Conservation (phyloP, 1,140 invertebrate genomes). For the Tenebrio molitor region DNA sequence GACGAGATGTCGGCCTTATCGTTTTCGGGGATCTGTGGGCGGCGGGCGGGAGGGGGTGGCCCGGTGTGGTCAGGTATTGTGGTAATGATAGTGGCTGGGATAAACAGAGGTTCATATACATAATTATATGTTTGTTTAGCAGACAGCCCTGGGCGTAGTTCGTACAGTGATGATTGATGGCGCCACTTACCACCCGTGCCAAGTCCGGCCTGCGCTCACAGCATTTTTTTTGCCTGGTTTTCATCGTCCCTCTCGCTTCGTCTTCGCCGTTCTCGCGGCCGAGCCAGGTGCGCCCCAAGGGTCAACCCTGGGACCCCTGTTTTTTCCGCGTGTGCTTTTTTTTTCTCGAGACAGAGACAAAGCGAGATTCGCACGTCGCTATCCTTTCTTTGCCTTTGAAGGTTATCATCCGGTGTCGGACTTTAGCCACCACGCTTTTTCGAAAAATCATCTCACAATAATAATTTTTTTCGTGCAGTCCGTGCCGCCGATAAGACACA, state of each 20-base stretch:
- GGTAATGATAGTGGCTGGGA: slow-evolving; percentile 56
- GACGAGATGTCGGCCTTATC: slow-evolving; percentile 39
- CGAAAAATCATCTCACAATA: too few species aligned
- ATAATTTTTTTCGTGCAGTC: too few species aligned
- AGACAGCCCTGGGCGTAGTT: slow-evolving; percentile 66
- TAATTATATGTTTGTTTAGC: slow-evolving; percentile 68
- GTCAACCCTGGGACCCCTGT: too few species aligned
- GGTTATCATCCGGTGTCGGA: too few species aligned
- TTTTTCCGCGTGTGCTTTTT: too few species aligned
- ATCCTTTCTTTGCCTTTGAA: too few species aligned
- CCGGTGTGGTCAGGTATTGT: slow-evolving; percentile 46
- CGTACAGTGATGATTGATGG: slow-evolving; percentile 65
- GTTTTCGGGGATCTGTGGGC: slow-evolving; percentile 51
- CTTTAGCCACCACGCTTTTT: too few species aligned
- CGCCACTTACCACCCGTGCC: slow-evolving; percentile 62
- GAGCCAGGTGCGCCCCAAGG: too few species aligned
- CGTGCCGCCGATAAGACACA: too few species aligned
- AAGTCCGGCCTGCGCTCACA: slow-evolving; percentile 35
- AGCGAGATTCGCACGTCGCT: too few species aligned
- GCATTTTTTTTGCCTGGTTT: slow-evolving; percentile 8
- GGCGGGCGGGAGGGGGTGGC: slow-evolving; percentile 34
- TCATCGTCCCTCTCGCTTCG: not conserved
- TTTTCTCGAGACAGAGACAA: too few species aligned
- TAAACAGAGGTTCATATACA: slow-evolving; percentile 67
- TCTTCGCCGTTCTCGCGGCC: not conserved